Evolutionary conservation across 2,888 invertebrate species (phyloP).

Genomic region (Aproaerema taeniolella): DNA sequence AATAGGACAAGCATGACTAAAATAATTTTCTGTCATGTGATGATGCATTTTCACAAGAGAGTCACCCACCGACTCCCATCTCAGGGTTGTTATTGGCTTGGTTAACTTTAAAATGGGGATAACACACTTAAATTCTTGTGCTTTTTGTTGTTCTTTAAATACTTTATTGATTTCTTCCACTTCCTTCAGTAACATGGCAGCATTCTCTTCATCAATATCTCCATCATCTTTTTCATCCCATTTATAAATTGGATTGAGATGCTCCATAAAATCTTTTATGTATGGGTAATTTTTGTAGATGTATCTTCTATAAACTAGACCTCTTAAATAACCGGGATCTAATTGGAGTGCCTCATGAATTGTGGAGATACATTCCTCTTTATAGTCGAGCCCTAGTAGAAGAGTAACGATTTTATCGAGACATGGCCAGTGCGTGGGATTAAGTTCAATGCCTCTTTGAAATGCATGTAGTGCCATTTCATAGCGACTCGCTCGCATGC

Average conservation of each 20-base stretch:
- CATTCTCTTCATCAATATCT: slow-evolving; percentile 69
- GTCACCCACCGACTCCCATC: slow-evolving; percentile 82
- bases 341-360: slow-evolving; percentile 84
- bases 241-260: slow-evolving; percentile 77
- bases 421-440: slow-evolving; percentile 93
- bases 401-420: slow-evolving; percentile 89
- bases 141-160: slow-evolving; percentile 71
- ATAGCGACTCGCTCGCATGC: slow-evolving; percentile 82
- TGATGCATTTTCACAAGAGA: slow-evolving; percentile 81
- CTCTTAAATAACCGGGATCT: slow-evolving; percentile 86
- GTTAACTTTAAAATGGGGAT: slow-evolving; percentile 77
- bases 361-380: slow-evolving; percentile 85
- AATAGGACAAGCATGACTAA: slow-evolving; percentile 72
- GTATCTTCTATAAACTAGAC: slow-evolving; percentile 83
- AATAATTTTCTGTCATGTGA: slow-evolving; percentile 78
- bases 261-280: slow-evolving; percentile 81
- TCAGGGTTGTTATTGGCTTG: slow-evolving; percentile 75
- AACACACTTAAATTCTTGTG: slow-evolving; percentile 69
- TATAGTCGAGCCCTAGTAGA: slow-evolving; percentile 84
- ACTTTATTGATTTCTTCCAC: slow-evolving; percentile 73
- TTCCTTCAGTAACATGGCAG: slow-evolving; percentile 74
- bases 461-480: slow-evolving; percentile 89
- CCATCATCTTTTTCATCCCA: slow-evolving; percentile 59
- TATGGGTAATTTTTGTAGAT: slow-evolving; percentile 84
- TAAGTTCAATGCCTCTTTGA: slow-evolving; percentile 84